Evolutionary conservation across 2,113 vertebrate genomes (phyloP).

Genomic region (Scartelaos histophorus): DNA sequence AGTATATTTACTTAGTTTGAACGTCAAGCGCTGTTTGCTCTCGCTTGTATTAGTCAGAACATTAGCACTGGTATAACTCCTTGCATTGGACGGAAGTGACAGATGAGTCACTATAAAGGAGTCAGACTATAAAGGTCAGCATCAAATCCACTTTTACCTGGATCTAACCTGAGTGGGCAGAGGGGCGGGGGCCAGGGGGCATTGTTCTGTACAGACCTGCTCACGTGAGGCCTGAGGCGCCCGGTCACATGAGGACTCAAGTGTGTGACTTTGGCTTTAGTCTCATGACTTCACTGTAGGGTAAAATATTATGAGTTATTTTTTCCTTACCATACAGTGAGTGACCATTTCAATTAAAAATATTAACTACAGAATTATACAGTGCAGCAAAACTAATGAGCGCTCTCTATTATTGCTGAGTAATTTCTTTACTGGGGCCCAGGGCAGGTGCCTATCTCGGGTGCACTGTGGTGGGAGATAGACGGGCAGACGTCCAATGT

Average conservation of each 20-base stretch:
- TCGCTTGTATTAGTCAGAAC: background rate
- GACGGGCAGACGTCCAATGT: background rate
- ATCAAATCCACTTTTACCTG: background rate
- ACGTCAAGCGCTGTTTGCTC: background rate
- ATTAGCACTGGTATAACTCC: background rate
- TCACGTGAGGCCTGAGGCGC: background rate
- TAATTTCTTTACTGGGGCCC: background rate
- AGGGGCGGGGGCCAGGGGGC: background rate
- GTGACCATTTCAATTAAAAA: background rate
- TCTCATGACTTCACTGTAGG: background rate
- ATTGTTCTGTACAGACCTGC: constrained; percentile 2
- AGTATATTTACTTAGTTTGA: background rate
- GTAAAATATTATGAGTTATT: background rate
- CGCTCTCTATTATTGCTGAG: background rate
- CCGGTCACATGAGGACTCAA: background rate
- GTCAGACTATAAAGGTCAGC: background rate
- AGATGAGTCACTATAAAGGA: background rate
- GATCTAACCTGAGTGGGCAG: background rate
- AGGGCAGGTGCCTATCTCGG: background rate
- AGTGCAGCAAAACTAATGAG: background rate
- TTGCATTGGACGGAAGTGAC: background rate
- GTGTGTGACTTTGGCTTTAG: background rate
- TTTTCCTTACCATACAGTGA: background rate
- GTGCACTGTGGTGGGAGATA: background rate
- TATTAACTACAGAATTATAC: background rate